Base-by-base conservation (phyloP, 2,888 invertebrate species). In the Tanytarsus gracilentus region DNA sequence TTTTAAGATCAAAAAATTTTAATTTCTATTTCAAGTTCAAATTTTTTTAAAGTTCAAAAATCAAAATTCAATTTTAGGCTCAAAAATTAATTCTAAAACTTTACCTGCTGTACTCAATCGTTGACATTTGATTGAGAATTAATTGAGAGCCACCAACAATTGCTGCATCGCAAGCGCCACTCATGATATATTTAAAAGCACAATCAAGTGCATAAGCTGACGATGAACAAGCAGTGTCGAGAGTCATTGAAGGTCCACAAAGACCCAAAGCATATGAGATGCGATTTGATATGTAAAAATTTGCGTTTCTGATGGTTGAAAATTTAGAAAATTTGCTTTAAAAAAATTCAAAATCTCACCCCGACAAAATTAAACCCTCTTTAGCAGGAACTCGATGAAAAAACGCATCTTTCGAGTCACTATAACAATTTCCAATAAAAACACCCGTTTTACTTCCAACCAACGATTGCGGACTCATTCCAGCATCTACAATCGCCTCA, bases 221-320 rank as follows among this genome's bases (percentile, higher is more conserved):
- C 61, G 95, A 95, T 11, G 92, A 93, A 71, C 96, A 96, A 0
- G 96, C 96, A 0, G 94, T 92, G 73, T 97, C 96, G 7, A 92
- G 78, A 1, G 87, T 80, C 74, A 85, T 89, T 4, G 93, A 92
- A 0, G 95, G 94, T 0, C 96, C 94, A 66, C 85, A 86, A n/a
- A 91, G 78, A 23, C 93, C 93, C 63, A 96, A 79, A 74, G 85
- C 85, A 72, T 88, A 94, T 1, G 93, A 93, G 64, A 97, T 80
- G 58, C 94, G 81, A 73, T 94, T 92, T 11, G 94, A 87, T 69
- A 94, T 79, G 30, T 51, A 51, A 18, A 51, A 51, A 14, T 51
- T 51, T 4, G 51, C 51, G 18, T 51, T 51, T 23, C 48, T 48
- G n/a, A 21, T n/a, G n/a, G n/a, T n/a, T n/a, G n/a, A n/a, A n/a